Conservation (phyloP, 2,113 vertebrate species). For the Zosterops borbonicus region DNA sequence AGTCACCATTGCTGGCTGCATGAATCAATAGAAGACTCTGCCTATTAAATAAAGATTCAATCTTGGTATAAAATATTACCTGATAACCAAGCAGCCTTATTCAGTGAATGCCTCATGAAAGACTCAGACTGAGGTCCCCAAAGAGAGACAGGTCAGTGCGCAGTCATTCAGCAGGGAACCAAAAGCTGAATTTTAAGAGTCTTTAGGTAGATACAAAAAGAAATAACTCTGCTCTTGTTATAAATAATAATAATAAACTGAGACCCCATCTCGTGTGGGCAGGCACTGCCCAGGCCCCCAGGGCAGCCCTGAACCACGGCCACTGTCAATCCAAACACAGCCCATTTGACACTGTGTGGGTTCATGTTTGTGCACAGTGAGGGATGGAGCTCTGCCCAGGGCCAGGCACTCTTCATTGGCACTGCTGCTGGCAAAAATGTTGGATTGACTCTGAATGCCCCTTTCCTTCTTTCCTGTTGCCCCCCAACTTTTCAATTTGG, state of each 20-base stretch:
- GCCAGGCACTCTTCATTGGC: background rate
- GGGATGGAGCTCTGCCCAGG: background rate
- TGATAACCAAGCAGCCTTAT: slow-evolving; percentile 4
- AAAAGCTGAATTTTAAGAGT: background rate
- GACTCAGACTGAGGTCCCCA: background rate
- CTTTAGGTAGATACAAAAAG: background rate
- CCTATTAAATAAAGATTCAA: slow-evolving; percentile 28
- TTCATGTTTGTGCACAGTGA: background rate
- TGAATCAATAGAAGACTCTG: slow-evolving; percentile 21
- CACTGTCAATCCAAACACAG: background rate
- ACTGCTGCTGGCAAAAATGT: background rate
- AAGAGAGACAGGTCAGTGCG: background rate
- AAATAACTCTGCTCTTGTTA: background rate
- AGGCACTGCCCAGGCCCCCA: background rate
- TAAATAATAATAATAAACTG: background rate
- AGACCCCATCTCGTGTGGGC: background rate
- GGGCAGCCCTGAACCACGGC: background rate
- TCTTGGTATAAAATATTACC: slow-evolving; percentile 14
- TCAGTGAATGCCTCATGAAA: background rate
- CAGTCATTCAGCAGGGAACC: background rate
- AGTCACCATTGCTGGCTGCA: slow-evolving; percentile 13
- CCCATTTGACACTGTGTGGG: background rate
- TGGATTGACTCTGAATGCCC: background rate
- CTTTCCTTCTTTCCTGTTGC: background rate
- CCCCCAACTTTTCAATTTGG: background rate